Conservation (phyloP, 1,140 invertebrate genomes). For the Lordiphosa mommai region DNA sequence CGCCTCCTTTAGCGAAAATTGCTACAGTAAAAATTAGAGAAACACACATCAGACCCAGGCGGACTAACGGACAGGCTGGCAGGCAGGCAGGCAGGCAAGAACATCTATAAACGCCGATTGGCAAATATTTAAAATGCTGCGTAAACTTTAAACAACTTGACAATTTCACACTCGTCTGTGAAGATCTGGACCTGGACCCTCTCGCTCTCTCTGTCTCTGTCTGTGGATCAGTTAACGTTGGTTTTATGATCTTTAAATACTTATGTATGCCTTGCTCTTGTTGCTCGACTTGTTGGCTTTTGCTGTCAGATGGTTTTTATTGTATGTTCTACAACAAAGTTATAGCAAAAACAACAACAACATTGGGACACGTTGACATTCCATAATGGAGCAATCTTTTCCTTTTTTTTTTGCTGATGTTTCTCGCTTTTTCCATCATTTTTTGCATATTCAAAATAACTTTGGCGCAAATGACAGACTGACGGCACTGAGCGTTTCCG, state of each 20-base stretch:
- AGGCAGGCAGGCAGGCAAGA: constrained; percentile 33
- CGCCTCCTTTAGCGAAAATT: constrained; percentile 23
- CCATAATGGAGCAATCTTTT: constrained; percentile 59
- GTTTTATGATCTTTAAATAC: constrained; percentile 75
- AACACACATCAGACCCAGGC: constrained; percentile 16
- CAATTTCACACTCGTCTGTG: constrained; percentile 74
- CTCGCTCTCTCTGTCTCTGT: background rate
- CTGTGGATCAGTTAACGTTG: constrained; percentile 46
- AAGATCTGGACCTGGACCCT: constrained; percentile 40
- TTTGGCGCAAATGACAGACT: constrained; percentile 66
- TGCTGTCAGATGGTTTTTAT: constrained; percentile 15
- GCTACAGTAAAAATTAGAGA: constrained; percentile 51
- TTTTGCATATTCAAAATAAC: constrained; percentile 77
- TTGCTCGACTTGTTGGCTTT: constrained; percentile 73
- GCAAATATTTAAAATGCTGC: constrained; percentile 77
- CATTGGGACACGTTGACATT: constrained; percentile 1
- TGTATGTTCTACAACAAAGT: constrained; percentile 70
- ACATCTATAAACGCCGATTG: constrained; percentile 77
- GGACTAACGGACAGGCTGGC: constrained; percentile 16
- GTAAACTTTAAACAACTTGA: constrained; percentile 78
- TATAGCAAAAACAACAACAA: constrained; percentile 43
- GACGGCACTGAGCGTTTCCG: constrained; percentile 65
- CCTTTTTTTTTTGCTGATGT: background rate
- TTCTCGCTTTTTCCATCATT: constrained; percentile 48
- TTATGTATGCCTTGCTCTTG: constrained; percentile 37